Evolutionary conservation across 2,888 invertebrate species (phyloP).

Genomic region (Sinodicranocentrus sp.): DNA sequence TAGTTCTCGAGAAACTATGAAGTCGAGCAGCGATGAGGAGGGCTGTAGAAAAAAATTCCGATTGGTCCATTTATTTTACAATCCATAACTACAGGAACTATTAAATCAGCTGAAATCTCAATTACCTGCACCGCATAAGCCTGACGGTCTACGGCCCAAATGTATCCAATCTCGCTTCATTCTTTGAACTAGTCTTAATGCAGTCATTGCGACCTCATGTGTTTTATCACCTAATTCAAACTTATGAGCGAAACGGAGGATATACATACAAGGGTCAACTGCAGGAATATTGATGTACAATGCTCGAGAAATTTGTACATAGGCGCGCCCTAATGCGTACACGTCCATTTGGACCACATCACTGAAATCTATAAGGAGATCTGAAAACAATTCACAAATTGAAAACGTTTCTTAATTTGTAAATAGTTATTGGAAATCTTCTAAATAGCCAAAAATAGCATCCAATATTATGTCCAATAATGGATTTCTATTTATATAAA

Average conservation of each 20-base stretch:
- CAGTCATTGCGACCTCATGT: slow-evolving; percentile 97
- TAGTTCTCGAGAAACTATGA: slow-evolving; percentile 93
- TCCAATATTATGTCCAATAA: too few species aligned
- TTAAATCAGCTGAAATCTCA: too few species aligned
- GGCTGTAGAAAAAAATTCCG: slow-evolving; percentile 81
- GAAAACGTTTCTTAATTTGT: too few species aligned
- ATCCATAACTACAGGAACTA: too few species aligned
- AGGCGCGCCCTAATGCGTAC: slow-evolving; percentile 95
- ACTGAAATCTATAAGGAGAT: slow-evolving; percentile 97
- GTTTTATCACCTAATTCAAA: slow-evolving; percentile 95
- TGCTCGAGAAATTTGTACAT: slow-evolving; percentile 91
- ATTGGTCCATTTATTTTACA: not conserved
- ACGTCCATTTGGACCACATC: slow-evolving; percentile 98
- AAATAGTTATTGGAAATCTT: too few species aligned
- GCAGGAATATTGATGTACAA: slow-evolving; percentile 94
- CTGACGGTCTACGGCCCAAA: slow-evolving; percentile 96
- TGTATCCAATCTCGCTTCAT: slow-evolving; percentile 99
- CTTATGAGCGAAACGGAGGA: slow-evolving; percentile 95
- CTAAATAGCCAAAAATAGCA: too few species aligned
- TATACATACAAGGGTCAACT: slow-evolving; percentile 96
- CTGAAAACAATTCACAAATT: slow-evolving; percentile 79
- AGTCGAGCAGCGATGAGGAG: slow-evolving; percentile 95
- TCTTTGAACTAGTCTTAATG: slow-evolving; percentile 93
- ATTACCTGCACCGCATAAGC: slow-evolving; percentile 97
- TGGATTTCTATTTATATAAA: too few species aligned